A percentile compares a stretch with the other conserved stretches of the same genome.
Evolutionary conservation across 1,140 invertebrate genomes (phyloP).

Genomic region (Leucophenga varia): DNA sequence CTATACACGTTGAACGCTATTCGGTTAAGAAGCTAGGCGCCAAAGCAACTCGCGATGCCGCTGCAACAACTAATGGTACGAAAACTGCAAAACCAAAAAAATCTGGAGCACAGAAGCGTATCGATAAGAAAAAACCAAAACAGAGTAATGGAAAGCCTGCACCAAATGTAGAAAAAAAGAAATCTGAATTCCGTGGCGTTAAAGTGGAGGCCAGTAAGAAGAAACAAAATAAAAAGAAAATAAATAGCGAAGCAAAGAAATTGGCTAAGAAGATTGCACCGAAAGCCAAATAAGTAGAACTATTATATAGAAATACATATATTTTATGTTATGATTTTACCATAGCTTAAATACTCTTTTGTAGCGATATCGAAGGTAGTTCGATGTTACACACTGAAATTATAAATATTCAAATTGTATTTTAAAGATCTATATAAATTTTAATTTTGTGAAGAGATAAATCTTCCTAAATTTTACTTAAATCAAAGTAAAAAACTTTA

Average conservation of each 20-base stretch:
- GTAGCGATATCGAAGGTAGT: no score
- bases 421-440: no score
- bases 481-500: no score
- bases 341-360: no score
- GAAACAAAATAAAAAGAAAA: slow-evolving; percentile 32
- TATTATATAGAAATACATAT: no score
- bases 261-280: slow-evolving; percentile 54
- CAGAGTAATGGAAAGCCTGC: slow-evolving; percentile 18
- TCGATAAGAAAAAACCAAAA: slow-evolving; percentile 29
- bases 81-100: slow-evolving; percentile 25
- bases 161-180: slow-evolving; percentile 26
- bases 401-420: no score
- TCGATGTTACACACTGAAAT: no score
- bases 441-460: no score
- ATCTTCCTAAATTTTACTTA: no score
- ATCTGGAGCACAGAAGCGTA: slow-evolving; percentile 24
- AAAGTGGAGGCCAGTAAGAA: slow-evolving; percentile 39
- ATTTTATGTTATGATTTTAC: no score
- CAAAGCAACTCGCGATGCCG: slow-evolving; percentile 33
- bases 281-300: slow-evolving; percentile 14
- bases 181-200: slow-evolving; percentile 43
- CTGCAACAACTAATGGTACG: slow-evolving; percentile 4
- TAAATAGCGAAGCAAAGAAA: slow-evolving; percentile 23
- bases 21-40: slow-evolving; percentile 41
- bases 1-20: slow-evolving; percentile 50